Evolutionary conservation across 2,113 vertebrate species (phyloP).

Genomic region (Elaphurus davidianus): DNA sequence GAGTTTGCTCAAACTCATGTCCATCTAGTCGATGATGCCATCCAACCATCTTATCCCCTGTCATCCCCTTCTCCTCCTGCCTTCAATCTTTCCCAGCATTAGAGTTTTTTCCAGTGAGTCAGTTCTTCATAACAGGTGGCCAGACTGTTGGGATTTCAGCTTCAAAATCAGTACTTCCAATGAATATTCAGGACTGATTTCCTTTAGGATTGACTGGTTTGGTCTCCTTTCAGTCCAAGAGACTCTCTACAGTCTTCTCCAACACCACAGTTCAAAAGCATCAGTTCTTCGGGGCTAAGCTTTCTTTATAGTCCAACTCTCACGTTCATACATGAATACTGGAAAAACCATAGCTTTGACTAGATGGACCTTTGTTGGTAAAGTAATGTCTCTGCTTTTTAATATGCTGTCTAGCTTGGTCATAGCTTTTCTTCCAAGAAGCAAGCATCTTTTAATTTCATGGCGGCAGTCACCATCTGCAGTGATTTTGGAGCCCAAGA

Average conservation of each 20-base stretch:
- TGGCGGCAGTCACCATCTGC: background rate
- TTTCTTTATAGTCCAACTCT: background rate
- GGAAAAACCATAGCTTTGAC: background rate
- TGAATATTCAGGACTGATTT: background rate
- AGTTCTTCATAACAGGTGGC: background rate
- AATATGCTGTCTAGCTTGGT: background rate
- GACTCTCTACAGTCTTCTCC: background rate
- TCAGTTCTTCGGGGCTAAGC: background rate
- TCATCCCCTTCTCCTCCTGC: background rate
- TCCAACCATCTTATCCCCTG: background rate
- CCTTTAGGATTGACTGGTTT: background rate
- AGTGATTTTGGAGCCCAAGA: background rate
- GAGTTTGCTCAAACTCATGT: background rate
- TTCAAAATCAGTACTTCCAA: background rate
- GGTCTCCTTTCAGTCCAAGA: background rate
- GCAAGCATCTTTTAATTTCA: background rate
- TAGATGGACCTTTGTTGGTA: fast-evolving
- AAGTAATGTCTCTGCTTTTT: background rate
- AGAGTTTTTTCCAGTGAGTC: background rate
- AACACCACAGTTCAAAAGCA: background rate
- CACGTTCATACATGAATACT: background rate
- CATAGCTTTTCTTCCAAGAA: background rate
- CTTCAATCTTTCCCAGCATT: background rate
- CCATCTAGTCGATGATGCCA: background rate
- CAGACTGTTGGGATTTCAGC: background rate